Percentiles rank a stretch among this genome's conserved stretches.
phyloP scores from a whole-genome alignment of 1,140 invertebrate species.

The silkworm (Bombyx mori) region DNA sequence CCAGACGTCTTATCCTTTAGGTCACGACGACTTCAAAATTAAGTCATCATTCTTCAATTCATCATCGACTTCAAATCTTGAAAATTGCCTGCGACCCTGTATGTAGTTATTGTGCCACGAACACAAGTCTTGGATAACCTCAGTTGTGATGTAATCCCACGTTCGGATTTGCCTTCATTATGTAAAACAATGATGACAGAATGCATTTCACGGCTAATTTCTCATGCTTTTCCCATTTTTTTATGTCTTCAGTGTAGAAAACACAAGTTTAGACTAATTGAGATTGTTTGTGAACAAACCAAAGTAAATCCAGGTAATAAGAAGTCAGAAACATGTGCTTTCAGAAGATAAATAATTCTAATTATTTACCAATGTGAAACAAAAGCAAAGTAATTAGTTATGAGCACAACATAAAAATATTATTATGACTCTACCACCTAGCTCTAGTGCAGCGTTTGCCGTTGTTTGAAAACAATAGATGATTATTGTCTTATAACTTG shows the following conservation, averaged over 20 bases:
- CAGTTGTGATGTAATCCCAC: constrained; percentile 3
- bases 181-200: constrained; percentile 2
- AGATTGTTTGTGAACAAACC: neutral
- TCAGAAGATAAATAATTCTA: constrained; percentile 1
- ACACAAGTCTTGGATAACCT: constrained; percentile 5
- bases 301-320: neutral
- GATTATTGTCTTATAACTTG: constrained; percentile 1
- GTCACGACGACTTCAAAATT: too few species aligned
- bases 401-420: constrained; percentile 1
- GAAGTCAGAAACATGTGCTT: neutral
- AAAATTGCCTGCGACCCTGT: constrained; percentile 8
- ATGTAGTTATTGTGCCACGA: constrained; percentile 2
- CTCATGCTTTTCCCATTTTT: constrained; percentile 4
- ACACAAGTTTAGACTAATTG: neutral
- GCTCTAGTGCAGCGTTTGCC: neutral
- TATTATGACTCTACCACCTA: neutral
- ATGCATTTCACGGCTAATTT: constrained; percentile 1
- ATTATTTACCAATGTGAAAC: neutral
- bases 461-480: constrained; percentile 3
- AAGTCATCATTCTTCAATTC: too few species aligned
- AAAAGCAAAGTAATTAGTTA: too few species aligned
- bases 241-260: constrained; percentile 1
- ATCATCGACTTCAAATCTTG: constrained; percentile 3
- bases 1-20: too few species aligned
- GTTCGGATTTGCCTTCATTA: neutral